These are phyloP conservation scores for Plutomurus gul DNA, from an alignment of 1,140 invertebrate species.

Conservation along the genomic window DNA sequence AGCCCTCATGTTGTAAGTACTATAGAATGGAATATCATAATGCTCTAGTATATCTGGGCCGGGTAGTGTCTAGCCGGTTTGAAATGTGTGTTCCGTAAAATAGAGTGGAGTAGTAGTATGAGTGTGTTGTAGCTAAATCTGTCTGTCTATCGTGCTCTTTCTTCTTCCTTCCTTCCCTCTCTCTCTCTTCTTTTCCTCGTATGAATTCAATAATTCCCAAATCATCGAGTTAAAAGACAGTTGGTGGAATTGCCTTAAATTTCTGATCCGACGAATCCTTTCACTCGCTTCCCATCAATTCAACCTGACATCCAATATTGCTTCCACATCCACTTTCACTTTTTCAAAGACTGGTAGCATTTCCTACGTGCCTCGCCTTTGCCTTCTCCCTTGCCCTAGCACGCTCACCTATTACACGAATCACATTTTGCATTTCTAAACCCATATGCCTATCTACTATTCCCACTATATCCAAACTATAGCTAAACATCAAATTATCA, in stretches of 20 bases:
- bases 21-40: not conserved
- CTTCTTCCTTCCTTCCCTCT: not conserved
- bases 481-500: too few species aligned
- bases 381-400: too few species aligned
- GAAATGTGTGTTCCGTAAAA: too few species aligned
- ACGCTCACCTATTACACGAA: not conserved
- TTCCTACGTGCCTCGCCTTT: not conserved
- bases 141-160: not conserved
- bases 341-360: not conserved
- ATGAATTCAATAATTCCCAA: slow-evolving; percentile 48
- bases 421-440: too few species aligned
- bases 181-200: slow-evolving; percentile 14
- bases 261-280: slow-evolving; percentile 31
- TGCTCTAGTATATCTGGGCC: not conserved
- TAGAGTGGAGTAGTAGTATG: not conserved
- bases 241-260: slow-evolving; percentile 38
- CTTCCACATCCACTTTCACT: slow-evolving; percentile 14
- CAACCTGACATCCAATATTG: slow-evolving; percentile 47
- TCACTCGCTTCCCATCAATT: slow-evolving; percentile 42
- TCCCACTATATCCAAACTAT: too few species aligned
- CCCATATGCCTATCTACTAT: too few species aligned
- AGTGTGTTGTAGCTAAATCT: not conserved
- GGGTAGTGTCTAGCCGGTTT: too few species aligned
- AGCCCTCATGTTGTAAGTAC: not conserved
- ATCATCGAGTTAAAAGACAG: slow-evolving; percentile 48